A percentile compares a stretch with the other conserved stretches of the same genome.
Evolutionary conservation across 2,113 vertebrate genomes (phyloP).

Genomic region (Amphilophus citrinellus): DNA sequence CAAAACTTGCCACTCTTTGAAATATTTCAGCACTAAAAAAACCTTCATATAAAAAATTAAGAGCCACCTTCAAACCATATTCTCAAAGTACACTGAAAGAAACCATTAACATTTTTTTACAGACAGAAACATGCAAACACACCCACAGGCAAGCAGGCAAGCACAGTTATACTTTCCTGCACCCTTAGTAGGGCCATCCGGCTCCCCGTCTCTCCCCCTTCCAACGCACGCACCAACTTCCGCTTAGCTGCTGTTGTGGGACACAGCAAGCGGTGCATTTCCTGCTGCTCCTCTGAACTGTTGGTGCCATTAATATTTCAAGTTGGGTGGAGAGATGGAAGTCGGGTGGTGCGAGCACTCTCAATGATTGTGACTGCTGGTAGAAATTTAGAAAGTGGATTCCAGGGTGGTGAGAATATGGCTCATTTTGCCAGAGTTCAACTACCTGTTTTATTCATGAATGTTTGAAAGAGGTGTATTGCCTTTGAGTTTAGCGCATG

Average conservation of each 20-base stretch:
- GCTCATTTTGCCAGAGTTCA: background rate
- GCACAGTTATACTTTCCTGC: no score
- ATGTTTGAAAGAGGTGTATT: background rate
- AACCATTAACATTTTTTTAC: background rate
- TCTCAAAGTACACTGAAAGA: background rate
- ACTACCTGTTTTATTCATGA: conserved; percentile 55
- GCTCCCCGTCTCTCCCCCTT: no score
- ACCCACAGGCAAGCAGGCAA: rapidly evolving
- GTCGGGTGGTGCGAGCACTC: conserved; percentile 27
- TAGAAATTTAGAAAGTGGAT: conserved; percentile 48
- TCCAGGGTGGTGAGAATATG: background rate
- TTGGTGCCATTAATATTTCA: conserved; percentile 68
- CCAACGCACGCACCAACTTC: background rate
- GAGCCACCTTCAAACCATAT: background rate
- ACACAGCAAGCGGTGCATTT: background rate
- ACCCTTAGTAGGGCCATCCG: no score
- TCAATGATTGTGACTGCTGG: conserved; percentile 35
- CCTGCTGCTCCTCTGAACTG: conserved; percentile 27
- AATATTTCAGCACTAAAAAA: background rate
- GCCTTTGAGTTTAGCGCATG: background rate
- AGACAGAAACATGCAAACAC: background rate
- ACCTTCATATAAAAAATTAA: background rate
- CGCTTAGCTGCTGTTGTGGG: background rate
- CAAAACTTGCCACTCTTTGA: background rate
- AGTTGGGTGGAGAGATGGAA: conserved; percentile 14